phyloP scores from a whole-genome alignment of 2,113 vertebrate species.

The Catharus bicknelli region DNA sequence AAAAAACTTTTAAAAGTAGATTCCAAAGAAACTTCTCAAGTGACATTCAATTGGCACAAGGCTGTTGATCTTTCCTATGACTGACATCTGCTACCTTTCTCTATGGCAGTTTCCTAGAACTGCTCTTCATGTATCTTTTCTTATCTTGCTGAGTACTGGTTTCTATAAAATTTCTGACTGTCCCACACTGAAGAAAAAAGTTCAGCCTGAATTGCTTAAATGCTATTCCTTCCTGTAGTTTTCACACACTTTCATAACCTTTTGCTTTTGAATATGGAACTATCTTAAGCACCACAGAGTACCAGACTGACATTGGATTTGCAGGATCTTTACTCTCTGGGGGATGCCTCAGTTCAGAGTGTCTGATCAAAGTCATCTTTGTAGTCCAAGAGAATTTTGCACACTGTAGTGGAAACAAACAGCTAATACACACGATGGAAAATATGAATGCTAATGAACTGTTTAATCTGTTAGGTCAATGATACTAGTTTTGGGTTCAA shows the following conservation, averaged over 20 bases:
- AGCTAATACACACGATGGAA: background rate
- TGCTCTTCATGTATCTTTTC: background rate
- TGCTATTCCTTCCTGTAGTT: background rate
- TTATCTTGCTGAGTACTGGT: background rate
- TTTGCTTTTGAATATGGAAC: background rate
- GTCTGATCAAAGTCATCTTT: background rate
- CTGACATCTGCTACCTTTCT: background rate
- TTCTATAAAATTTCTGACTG: background rate
- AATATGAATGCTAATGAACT: constrained; percentile 9
- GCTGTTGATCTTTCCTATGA: fast-evolving
- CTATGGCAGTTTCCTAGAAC: background rate
- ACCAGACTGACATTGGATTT: background rate
- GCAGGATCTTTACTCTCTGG: background rate
- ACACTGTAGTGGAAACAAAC: constrained; percentile 32
- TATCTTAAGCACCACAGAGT: constrained; percentile 7
- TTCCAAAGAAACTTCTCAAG: background rate
- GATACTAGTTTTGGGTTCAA: background rate
- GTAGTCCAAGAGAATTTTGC: background rate
- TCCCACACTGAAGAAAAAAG: background rate
- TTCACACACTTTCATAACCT: background rate
- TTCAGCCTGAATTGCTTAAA: background rate
- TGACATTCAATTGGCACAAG: background rate
- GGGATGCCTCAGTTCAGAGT: background rate
- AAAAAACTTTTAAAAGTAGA: background rate
- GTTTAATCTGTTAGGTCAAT: background rate